Percentiles rank a stretch among this genome's conserved stretches.
Conservation (phyloP, 23 tunicate species). For the Trididemnum miniatum region DNA sequence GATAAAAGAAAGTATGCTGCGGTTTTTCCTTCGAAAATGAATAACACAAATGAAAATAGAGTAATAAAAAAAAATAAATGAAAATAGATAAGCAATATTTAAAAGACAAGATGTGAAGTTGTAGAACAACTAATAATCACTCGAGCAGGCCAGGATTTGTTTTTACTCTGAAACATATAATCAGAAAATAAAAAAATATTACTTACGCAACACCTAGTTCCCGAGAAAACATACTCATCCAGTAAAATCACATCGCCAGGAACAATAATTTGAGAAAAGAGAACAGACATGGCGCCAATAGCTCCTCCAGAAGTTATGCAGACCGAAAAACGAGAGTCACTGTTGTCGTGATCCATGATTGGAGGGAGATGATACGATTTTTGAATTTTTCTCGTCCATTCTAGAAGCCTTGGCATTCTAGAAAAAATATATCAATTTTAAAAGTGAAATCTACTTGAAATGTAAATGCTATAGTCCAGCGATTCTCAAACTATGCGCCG, state of each 20-base stretch:
- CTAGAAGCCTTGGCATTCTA: slow-evolving; percentile 11
- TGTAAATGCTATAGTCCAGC: too few relatives aligned
- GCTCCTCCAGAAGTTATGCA: slow-evolving; percentile 14
- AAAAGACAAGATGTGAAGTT: too few relatives aligned
- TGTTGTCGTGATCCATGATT: neutral
- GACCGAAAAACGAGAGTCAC: neutral
- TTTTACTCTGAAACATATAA: too few relatives aligned
- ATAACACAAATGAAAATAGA: too few relatives aligned
- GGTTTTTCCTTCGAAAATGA: too few relatives aligned
- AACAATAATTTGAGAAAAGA: neutral
- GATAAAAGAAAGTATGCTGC: too few relatives aligned
- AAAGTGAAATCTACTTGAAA: too few relatives aligned
- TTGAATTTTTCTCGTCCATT: slow-evolving; percentile 3
- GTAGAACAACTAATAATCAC: too few relatives aligned
- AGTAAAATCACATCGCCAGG: slow-evolving; percentile 23
- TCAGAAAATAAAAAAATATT: neutral
- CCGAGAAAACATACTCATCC: slow-evolving; percentile 20
- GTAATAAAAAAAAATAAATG: too few relatives aligned
- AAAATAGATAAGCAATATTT: too few relatives aligned
- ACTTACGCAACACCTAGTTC: slow-evolving; percentile 1
- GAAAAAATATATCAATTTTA: neutral
- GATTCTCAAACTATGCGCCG: too few relatives aligned
- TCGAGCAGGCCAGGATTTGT: too few relatives aligned
- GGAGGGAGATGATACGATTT: slow-evolving; percentile 19
- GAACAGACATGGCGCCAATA: slow-evolving; percentile 29